Percentiles rank a stretch among this genome's conserved stretches.
Evolutionary conservation across 1,140 invertebrate species (phyloP).

Genomic region (Neodiprion fabricii): DNA sequence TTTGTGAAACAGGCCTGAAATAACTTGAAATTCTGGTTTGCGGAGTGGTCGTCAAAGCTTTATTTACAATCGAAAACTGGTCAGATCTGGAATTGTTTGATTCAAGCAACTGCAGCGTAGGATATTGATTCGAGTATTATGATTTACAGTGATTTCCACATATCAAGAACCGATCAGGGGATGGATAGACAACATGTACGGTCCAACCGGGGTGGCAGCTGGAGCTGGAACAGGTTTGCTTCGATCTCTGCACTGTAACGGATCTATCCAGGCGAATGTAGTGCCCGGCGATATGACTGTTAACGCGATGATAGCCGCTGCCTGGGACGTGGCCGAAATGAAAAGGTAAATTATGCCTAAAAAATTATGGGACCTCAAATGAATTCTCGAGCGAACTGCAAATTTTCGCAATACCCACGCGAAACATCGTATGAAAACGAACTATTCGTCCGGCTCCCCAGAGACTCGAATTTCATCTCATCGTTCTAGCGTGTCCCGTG

Average conservation of each 20-base stretch:
- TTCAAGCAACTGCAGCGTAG: too few relatives aligned
- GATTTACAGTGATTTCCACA: conserved; percentile 61
- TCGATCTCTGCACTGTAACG: conserved; percentile 70
- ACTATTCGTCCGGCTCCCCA: background rate
- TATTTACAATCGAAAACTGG: too few relatives aligned
- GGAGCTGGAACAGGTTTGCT: conserved; percentile 79
- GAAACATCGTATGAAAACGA: background rate
- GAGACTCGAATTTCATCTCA: too few relatives aligned
- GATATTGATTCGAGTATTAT: conserved; percentile 5
- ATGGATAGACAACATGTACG: conserved; percentile 92
- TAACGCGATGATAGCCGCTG: conserved; percentile 79
- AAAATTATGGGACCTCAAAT: too few relatives aligned
- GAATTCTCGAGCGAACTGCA: too few relatives aligned
- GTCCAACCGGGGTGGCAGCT: conserved; percentile 80
- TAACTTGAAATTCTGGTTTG: background rate
- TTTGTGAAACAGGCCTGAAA: background rate
- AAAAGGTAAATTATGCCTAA: conserved; percentile 33
- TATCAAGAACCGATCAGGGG: conserved; percentile 64
- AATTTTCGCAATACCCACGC: background rate
- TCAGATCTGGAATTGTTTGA: too few relatives aligned
- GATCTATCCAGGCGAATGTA: conserved; percentile 71
- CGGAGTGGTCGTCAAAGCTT: background rate
- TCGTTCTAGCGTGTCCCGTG: too few relatives aligned
- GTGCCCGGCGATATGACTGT: conserved; percentile 86
- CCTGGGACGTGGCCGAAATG: conserved; percentile 70